Conservation (phyloP, 1,140 invertebrate genomes). For the Cherax destructor region DNA sequence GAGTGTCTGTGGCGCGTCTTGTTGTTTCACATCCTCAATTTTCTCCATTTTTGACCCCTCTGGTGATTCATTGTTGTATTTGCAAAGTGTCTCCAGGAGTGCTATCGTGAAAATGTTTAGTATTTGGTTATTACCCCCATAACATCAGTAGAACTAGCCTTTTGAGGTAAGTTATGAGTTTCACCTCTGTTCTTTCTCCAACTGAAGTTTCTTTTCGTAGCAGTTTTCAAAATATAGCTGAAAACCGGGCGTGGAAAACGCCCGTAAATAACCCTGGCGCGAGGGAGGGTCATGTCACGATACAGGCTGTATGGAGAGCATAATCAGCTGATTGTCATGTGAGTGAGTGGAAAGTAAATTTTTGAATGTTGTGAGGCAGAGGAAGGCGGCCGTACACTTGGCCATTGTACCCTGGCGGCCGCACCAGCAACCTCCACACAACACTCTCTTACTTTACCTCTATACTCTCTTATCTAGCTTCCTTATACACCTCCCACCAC, state of each 20-base stretch:
- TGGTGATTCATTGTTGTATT: conserved; percentile 17
- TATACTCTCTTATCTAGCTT: background rate
- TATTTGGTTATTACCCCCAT: conserved; percentile 44
- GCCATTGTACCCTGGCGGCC: conserved; percentile 61
- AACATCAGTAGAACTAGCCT: conserved; percentile 43
- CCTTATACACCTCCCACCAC: background rate
- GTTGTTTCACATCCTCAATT: conserved; percentile 49
- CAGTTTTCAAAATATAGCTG: conserved; percentile 10
- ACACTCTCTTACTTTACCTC: background rate
- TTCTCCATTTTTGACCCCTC: conserved; percentile 46
- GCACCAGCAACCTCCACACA: conserved; percentile 18
- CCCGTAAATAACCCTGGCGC: background rate
- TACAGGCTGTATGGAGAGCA: background rate
- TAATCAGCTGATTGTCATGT: conserved; percentile 42
- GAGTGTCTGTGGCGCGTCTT: conserved; percentile 66
- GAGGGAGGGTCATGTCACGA: background rate
- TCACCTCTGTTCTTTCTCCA: conserved; percentile 46
- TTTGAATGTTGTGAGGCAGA: conserved; percentile 45
- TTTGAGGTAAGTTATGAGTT: conserved; percentile 54
- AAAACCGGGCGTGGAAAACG: background rate
- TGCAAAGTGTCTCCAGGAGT: conserved; percentile 22
- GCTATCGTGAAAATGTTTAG: conserved; percentile 46
- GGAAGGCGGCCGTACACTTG: conserved; percentile 50
- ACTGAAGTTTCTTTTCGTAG: conserved; percentile 59
- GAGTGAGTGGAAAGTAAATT: conserved; percentile 38